These are phyloP conservation scores for Galagoides demidoff DNA, from an alignment of 2,797 vertebrate genomes.

Conservation along the genomic window DNA sequence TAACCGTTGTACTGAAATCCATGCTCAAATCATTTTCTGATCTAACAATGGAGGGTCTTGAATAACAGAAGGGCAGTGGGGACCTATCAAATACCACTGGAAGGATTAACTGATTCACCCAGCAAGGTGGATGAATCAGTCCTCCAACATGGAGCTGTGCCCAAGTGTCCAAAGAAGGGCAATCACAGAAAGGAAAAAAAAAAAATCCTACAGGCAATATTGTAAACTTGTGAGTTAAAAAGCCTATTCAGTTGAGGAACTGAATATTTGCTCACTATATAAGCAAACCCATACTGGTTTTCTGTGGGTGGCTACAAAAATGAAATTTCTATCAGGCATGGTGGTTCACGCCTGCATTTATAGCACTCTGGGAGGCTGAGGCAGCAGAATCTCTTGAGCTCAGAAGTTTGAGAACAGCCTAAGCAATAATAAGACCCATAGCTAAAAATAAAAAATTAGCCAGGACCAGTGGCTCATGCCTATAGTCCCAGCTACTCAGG, in stretches of 20 bases:
- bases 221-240: slow-evolving; percentile 64
- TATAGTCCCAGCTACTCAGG: not conserved
- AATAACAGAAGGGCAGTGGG: not conserved
- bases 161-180: slow-evolving; percentile 1
- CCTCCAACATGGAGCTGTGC: not conserved
- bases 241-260: not conserved
- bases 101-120: not conserved
- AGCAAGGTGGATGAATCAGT: not conserved
- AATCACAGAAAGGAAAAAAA: not conserved
- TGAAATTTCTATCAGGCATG: not conserved
- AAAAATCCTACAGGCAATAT: slow-evolving; percentile 41
- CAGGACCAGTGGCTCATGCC: not conserved
- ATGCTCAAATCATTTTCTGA: not conserved
- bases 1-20: not conserved
- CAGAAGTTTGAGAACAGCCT: not conserved
- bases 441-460: not conserved
- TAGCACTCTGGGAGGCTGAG: not conserved
- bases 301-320: slow-evolving; percentile 53
- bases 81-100: not conserved
- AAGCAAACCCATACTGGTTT: slow-evolving; percentile 51
- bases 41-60: not conserved
- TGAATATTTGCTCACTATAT: slow-evolving; percentile 49
- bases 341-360: not conserved
- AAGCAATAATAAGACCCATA: not conserved
- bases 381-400: not conserved